Base-by-base conservation (phyloP, 2,888 invertebrate species). In the Rosalia funebris region DNA sequence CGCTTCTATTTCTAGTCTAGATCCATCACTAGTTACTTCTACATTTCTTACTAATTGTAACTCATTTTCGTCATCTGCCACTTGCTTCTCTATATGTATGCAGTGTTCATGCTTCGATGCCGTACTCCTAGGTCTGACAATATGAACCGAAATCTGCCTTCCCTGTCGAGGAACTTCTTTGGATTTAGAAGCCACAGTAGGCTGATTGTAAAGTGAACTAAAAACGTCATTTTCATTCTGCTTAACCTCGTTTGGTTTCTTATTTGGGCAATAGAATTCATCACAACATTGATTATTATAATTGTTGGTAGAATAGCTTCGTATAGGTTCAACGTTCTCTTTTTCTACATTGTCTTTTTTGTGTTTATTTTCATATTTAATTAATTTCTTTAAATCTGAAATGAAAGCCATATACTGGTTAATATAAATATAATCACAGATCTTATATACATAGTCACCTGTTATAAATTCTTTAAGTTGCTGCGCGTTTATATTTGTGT, bases 381-480 rank as follows among this genome's bases (percentile, higher is more conserved):
- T 87, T 4, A 88, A 77, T 68, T 85, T 86, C 75, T 90, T 90
- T 48, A 91, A 81, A 82, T 90, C 90, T 90, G 77, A 46, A 83
- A 81, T 46, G 42, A n/a, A n/a, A n/a, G 68, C 66, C 41, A 54
- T 44, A 52, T 19, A 15, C 17, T 36, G 31, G 56, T 45, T 59
- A 9, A 41, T 7, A 44, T 12, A 20, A 14, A 25, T 7, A 25
- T 25, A 25, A 5, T 25, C 7, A 5, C 25, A 25, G 7, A n/a
- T n/a, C n/a, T 25, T 25, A 25, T 25, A 34, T 32, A 32, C 2
- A 2, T 41, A 31, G 34, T 34, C 82, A 91, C 92, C 92, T 85
- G 87, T 88, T 75, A 92, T 89, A 78, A 93, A 92, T 77, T 88
- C 89, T 82, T 91, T 91, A 53, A 92, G 82, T 75, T 91, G 90